Base-by-base conservation (phyloP, 2,797 vertebrate species). In the Pelodytes ibericus region DNA sequence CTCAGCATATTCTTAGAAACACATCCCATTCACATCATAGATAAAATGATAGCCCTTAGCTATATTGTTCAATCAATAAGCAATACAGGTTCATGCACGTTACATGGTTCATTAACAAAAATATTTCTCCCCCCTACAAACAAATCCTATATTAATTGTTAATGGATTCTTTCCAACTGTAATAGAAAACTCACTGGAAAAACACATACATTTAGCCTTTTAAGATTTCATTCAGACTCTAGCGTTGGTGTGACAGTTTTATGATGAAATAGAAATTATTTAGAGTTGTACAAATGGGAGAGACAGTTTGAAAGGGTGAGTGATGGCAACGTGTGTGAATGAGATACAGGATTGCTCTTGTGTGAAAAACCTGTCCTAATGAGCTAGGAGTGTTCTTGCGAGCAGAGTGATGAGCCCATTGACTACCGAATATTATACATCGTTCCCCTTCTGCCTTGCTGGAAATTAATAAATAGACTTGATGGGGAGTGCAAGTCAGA, bases 341-440 rank as follows among this genome's bases (percentile, higher is more conserved):
- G 74, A 70, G 66, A 70, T 76, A 62, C 58, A 53, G 59, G 65
- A 39, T 70, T 41, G 11, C 44, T 30, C 39, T 30, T 18, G 58
- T 70, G 74, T 70, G 30, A 66, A 64, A 58, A 71, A 51, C 30
- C 31, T 63, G 41, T 30, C 41, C 31, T 76, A 70, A 75, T 69
- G 58, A 75, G 65, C 22, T 58, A 33, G n/a, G 57, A 51, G 30
- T 22, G 58, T 51, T 61, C 16, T 30, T 36, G 47, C 25, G 4
- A 62, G 47, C 44, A 22, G 47, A 63, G 13, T 63, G 59, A 76
- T 63, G 44, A 63, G 31, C 44, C 53, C 66, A 70, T 70, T 56
- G 30, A 76, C 31, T 76, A 8, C 20, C 39, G 15, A 70, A 64
- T 64, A 71, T 63, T 49, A 70, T 64, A 76, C 59, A 29, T 36